Percentiles rank a stretch among this genome's conserved stretches.
phyloP scores from a whole-genome alignment of 2,888 invertebrate species.

The Lithophane semibrunnea region DNA sequence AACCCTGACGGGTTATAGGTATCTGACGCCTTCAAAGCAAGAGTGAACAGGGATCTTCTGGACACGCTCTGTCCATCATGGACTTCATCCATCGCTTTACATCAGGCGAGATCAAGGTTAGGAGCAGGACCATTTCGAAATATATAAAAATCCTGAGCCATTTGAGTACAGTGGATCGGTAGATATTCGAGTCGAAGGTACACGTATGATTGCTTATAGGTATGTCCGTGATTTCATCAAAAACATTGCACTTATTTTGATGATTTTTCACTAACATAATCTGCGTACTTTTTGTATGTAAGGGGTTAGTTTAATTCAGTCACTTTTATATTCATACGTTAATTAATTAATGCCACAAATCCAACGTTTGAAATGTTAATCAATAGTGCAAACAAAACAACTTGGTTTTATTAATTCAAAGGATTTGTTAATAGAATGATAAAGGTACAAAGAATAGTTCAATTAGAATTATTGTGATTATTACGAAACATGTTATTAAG shows the following conservation, averaged over 20 bases:
- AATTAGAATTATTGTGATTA: background rate
- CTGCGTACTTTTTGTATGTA: background rate
- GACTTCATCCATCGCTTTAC: too few relatives aligned
- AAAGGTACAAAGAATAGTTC: constrained; percentile 4
- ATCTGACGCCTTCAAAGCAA: too few relatives aligned
- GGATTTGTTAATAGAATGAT: background rate
- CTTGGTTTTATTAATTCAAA: constrained; percentile 24
- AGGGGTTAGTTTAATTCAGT: background rate
- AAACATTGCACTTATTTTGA: background rate
- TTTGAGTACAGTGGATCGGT: too few relatives aligned
- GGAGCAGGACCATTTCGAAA: too few relatives aligned
- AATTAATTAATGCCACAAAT: constrained; percentile 33
- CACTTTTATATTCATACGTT: constrained; percentile 7
- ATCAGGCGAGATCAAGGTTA: too few relatives aligned
- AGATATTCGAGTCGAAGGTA: background rate
- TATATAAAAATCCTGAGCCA: background rate
- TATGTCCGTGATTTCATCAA: background rate
- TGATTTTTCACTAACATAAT: background rate
- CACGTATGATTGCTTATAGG: background rate
- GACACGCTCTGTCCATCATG: too few relatives aligned
- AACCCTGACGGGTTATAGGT: too few relatives aligned
- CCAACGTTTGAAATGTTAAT: constrained; percentile 32
- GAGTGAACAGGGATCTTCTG: too few relatives aligned
- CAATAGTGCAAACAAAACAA: constrained; percentile 20
- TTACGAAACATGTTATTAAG: background rate